Percentiles rank a stretch among this genome's conserved stretches.
phyloP scores from a whole-genome alignment of 2,888 invertebrate species.

The Tinea trinotella region DNA sequence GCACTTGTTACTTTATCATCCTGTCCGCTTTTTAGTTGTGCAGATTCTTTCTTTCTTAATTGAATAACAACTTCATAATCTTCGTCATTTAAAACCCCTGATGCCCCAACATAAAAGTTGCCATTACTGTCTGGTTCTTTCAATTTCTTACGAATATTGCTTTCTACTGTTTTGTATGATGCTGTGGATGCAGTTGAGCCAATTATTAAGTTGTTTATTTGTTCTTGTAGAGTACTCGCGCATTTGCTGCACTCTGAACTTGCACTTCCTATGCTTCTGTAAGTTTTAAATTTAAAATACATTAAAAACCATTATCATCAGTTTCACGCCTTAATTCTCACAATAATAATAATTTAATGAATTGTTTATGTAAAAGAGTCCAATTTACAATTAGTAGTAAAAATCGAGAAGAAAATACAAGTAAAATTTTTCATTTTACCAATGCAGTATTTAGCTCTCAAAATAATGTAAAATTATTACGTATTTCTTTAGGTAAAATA shows the following conservation, averaged over 20 bases:
- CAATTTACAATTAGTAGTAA: no score
- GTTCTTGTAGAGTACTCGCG: neutral
- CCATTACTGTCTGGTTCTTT: slow-evolving; percentile 25
- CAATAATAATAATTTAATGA: no score
- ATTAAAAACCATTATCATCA: no score
- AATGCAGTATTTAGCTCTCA: no score
- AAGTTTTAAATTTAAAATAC: no score
- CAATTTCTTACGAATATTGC: neutral
- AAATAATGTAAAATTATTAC: no score
- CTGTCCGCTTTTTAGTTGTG: neutral
- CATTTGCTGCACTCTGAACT: neutral
- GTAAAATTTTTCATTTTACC: no score
- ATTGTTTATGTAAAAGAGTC: no score
- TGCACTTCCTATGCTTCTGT: neutral
- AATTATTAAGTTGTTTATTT: neutral
- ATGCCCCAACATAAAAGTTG: slow-evolving; percentile 55
- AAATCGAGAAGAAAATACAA: no score
- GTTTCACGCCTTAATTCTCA: no score
- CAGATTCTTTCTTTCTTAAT: slow-evolving; percentile 45
- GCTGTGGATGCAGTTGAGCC: neutral
- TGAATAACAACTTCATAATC: slow-evolving; percentile 62
- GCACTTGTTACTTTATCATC: neutral
- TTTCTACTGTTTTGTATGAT: neutral
- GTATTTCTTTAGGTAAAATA: no score
- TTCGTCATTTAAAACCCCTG: slow-evolving; percentile 49